Base-by-base conservation (phyloP, 2,888 invertebrate genomes). In the Cistogaster globosa region DNA sequence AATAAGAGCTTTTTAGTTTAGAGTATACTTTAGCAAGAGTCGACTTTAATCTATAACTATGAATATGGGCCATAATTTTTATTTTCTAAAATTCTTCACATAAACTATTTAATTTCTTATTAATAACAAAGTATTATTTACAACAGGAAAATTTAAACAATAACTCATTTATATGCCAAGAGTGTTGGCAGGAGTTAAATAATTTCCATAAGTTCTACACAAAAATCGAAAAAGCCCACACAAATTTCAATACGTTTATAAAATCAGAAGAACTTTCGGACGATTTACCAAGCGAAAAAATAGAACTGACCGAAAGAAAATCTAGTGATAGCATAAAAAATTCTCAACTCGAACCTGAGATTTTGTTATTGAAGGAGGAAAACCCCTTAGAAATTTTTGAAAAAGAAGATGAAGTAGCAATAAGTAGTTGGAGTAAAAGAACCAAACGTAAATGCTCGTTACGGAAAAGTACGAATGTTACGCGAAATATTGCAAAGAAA, bases 181-280 rank as follows among this genome's bases (percentile, higher is more conserved):
- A 14, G 42, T 83, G 74, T 62, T 78, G 83, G 78, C 18, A 58
- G 26, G 65, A 74, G 57, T 38, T 91, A 5, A 84, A 83, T 12
- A 87, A 76, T 55, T 91, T 91, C 45, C 88, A 90, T 72, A 79
- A 85, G 11, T 89, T 90, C 57, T 89, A 90, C 55, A 87, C 88
- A 36, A 87, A 88, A 87, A 77, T 87, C 77, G 90, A 87, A n/a
- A 88, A 89, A 22, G 80, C 88, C 3, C 87, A 89, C 1, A 88
- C 89, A 80, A 88, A 69, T 16, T 74, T 86, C n/a, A 86, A 79
- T 9, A 81, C 87, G 20, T 75, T 86, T 4, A 76, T 80, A 3
- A 90, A 89, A 42, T 63, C 87, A 3, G 87, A 88, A 62, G 63
- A 86, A 1, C 83, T 42, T 72, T 48, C 51, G 16, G 48, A 65